Evolutionary conservation across 1,140 invertebrate genomes (phyloP).

Genomic region (Bombus impatiens): DNA sequence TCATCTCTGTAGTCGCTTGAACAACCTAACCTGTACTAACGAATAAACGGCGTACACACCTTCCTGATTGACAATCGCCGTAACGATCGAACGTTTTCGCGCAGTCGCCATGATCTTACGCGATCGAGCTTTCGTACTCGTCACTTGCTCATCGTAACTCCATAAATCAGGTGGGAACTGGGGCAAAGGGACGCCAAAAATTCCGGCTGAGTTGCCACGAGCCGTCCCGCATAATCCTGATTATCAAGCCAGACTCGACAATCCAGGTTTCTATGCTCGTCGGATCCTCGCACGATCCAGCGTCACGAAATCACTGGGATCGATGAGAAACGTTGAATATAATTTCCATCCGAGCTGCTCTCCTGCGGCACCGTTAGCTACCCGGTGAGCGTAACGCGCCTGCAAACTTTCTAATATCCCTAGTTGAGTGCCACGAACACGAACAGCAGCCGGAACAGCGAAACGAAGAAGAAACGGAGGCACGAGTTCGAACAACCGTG

Average conservation of each 20-base stretch:
- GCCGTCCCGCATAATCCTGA: conserved; percentile 27
- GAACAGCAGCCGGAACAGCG: not conserved
- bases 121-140: not conserved
- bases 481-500: conserved; percentile 3
- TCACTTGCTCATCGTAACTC: conserved; percentile 11
- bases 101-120: not conserved
- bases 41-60: not conserved
- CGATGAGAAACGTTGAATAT: conserved; percentile 1
- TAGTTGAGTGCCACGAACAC: not conserved
- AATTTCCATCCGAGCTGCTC: conserved; percentile 9
- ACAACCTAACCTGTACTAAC: not conserved
- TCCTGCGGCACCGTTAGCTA: too few species aligned
- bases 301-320: not conserved
- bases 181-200: conserved; percentile 23
- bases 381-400: conserved; percentile 25
- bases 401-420: conserved; percentile 50
- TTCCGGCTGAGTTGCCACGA: conserved; percentile 28
- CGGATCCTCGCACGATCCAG: not conserved
- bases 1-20: not conserved
- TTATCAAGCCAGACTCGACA: conserved; percentile 12
- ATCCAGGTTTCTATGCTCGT: not conserved
- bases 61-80: not conserved
- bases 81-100: too few species aligned
- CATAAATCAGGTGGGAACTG: conserved; percentile 28
- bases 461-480: not conserved